Base-by-base conservation (phyloP, 2,888 invertebrate species). In the Atherix ibis region DNA sequence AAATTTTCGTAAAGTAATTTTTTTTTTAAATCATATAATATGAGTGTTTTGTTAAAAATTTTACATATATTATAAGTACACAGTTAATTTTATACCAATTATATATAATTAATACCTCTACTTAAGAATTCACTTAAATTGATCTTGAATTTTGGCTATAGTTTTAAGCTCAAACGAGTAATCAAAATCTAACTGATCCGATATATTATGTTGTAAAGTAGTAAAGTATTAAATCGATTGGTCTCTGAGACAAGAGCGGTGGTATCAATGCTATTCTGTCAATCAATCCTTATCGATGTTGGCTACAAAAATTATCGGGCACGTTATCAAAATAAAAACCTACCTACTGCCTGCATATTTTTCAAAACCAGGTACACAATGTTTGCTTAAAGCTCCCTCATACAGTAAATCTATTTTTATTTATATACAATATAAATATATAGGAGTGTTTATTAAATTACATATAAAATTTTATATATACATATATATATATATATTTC, bases 221-320 rank as follows among this genome's bases (percentile, higher is more conserved):
- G 30, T 30, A 30, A 30, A 30, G 24, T 35, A 30, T 31, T 24
- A 25, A 35, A 35, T 35, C 35, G 31, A 35, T 35, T 35, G 35
- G 22, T 30, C 31, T 35, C 27, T 30, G 35, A 35, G 30, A 31
- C 25, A 35, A 35, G 35, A 31, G 31, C 31, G 30, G n/a, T n/a
- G n/a, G 27, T 31, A 35, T 35, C 35, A 22, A 28, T 25, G 14
- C 17, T 35, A 30, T 35, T 31, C 30, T 14, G 24, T 18, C 25
- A 30, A 15, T 29, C 24, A 35, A 30, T 35, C 27, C 24, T 34
- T 28, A 28, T 28, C 19, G 28, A 18, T 34, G 27, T 27, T 34
- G 27, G 33, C 27, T 28, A 27, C 28, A 27, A 28, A 15, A 34
- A 27, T 34, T 27, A 27, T 28, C 27, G 33, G 18, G 19, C 18